These are phyloP conservation scores for Polia nebulosa DNA, from an alignment of 2,888 invertebrate species.

Conservation along the genomic window DNA sequence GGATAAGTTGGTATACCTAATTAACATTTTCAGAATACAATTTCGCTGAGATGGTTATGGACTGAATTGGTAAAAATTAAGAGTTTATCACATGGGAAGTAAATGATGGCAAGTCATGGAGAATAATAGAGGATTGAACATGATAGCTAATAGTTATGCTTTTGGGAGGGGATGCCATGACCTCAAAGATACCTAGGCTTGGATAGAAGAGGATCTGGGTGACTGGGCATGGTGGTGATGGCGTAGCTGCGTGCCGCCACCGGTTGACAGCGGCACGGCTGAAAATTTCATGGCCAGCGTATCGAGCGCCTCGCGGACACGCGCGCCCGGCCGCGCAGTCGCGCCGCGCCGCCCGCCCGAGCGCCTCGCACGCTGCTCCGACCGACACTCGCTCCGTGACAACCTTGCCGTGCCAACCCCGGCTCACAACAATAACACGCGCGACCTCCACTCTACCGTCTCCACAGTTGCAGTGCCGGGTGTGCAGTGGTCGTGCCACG, in stretches of 20 bases:
- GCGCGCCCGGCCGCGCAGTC: conserved; percentile 83
- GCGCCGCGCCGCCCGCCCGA: conserved; percentile 80
- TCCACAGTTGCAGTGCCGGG: conserved; percentile 70
- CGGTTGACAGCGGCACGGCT: conserved; percentile 88
- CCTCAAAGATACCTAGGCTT: not conserved
- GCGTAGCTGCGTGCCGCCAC: conserved; percentile 86
- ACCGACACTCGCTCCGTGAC: conserved; percentile 75
- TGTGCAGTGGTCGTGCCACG: conserved; percentile 78
- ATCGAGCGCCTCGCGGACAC: conserved; percentile 82
- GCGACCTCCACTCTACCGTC: conserved; percentile 70
- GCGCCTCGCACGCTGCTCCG: conserved; percentile 71
- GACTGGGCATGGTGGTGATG: conserved; percentile 59
- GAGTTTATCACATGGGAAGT: not conserved
- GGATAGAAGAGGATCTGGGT: not conserved
- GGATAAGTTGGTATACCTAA: not conserved
- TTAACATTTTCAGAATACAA: not conserved
- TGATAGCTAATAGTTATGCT: not conserved
- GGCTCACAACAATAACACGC: conserved; percentile 77
- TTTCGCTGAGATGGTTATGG: not conserved
- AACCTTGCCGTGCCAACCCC: conserved; percentile 70
- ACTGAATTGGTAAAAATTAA: not conserved
- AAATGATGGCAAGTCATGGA: not conserved
- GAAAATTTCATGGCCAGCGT: conserved; percentile 90
- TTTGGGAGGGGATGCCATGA: not conserved
- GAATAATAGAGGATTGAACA: not conserved